Evolutionary conservation across 2,113 vertebrate genomes (phyloP).

Genomic region (Sterna hirundo): DNA sequence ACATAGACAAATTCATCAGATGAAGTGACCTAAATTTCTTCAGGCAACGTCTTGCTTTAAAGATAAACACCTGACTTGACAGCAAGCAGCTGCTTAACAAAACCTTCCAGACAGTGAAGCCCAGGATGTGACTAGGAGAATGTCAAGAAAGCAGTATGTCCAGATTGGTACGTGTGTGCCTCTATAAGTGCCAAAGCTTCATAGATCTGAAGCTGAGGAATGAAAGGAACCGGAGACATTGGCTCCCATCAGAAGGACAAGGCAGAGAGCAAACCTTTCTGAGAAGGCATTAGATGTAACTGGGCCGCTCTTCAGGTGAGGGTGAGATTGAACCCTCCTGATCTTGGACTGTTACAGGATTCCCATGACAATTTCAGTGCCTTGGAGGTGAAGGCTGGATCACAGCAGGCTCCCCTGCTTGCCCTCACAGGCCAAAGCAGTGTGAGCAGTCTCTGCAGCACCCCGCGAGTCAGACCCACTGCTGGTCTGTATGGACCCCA

Average conservation of each 20-base stretch:
- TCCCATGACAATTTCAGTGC: neutral
- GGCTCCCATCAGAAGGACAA: neutral
- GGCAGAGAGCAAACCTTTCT: neutral
- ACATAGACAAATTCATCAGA: neutral
- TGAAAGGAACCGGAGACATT: neutral
- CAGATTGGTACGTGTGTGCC: accelerated
- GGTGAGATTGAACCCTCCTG: neutral
- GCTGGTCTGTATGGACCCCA: neutral
- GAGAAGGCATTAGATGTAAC: neutral
- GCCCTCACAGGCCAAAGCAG: neutral
- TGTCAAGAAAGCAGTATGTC: neutral
- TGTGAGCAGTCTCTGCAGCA: neutral
- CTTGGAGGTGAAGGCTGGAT: neutral
- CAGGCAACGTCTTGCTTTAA: neutral
- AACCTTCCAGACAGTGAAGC: neutral
- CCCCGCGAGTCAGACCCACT: neutral
- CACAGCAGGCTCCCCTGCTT: neutral
- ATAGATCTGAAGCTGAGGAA: neutral
- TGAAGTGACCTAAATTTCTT: neutral
- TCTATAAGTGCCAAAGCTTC: neutral
- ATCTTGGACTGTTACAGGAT: neutral
- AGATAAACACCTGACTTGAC: neutral
- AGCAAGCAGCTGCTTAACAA: neutral
- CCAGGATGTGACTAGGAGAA: neutral
- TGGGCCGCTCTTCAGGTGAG: neutral